Evolutionary conservation across 2,113 vertebrate species (phyloP).

Genomic region (Ameiurus melas): DNA sequence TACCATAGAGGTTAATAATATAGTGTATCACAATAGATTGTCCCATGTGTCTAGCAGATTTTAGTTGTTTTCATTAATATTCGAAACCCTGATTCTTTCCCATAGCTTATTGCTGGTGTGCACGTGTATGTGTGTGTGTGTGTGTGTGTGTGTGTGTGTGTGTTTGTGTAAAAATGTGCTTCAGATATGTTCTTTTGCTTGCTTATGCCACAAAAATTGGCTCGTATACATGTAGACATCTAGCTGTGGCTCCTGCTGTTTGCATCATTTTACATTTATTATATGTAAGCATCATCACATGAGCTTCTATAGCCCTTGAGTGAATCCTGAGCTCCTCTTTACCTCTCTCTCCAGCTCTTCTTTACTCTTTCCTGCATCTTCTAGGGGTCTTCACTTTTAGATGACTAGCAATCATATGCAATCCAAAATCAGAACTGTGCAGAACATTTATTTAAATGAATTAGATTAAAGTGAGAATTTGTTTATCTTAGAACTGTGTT

Average conservation of each 20-base stretch:
- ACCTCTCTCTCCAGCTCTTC: background rate
- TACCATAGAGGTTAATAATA: background rate
- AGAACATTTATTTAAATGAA: background rate
- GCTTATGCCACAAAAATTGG: background rate
- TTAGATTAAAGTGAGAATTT: background rate
- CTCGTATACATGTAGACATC: background rate
- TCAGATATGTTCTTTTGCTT: background rate
- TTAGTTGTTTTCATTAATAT: background rate
- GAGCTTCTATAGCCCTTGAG: background rate
- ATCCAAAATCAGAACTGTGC: background rate
- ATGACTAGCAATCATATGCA: background rate
- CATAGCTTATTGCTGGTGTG: background rate
- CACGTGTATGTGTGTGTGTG: background rate
- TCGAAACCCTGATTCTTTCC: background rate
- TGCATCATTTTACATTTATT: background rate
- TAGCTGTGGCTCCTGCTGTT: background rate
- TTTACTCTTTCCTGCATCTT: background rate
- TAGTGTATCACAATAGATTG: background rate
- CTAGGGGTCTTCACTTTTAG: background rate
- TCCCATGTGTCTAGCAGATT: background rate
- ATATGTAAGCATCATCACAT: background rate
- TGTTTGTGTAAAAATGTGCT: background rate
- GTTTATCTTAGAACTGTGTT: background rate
- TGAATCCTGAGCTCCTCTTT: background rate
- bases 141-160: slow-evolving; percentile 8